These are phyloP conservation scores for Aricia agestis DNA, from an alignment of 1,140 invertebrate genomes.

Conservation along the genomic window DNA sequence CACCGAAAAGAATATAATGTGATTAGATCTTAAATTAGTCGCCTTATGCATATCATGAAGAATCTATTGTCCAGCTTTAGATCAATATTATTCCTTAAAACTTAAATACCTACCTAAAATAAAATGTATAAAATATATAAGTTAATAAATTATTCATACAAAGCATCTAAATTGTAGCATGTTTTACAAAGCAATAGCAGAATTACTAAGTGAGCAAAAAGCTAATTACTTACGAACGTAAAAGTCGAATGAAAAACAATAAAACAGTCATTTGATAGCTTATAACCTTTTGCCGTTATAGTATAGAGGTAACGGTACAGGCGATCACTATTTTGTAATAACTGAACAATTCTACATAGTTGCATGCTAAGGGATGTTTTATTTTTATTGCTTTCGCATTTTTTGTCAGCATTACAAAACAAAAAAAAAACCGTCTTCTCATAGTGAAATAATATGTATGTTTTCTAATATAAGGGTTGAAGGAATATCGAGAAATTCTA, in stretches of 20 bases:
- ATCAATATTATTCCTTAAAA: neutral
- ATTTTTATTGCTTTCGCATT: neutral
- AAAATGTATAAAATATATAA: neutral
- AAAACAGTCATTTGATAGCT: slow-evolving; percentile 7
- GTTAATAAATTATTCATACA: neutral
- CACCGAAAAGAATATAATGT: too few species aligned
- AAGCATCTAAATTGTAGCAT: neutral
- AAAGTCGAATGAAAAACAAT: neutral
- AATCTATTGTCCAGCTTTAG: too few species aligned
- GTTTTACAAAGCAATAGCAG: slow-evolving; percentile 7
- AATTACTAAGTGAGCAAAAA: neutral
- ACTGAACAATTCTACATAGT: slow-evolving; percentile 5
- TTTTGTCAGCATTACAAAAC: neutral
- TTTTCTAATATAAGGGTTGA: too few species aligned
- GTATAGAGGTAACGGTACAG: slow-evolving; percentile 6
- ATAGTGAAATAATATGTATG: too few species aligned
- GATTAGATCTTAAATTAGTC: too few species aligned
- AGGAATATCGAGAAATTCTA: too few species aligned
- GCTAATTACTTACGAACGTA: neutral
- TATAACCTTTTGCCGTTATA: neutral
- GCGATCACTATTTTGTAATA: slow-evolving; percentile 3
- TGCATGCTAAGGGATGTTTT: neutral
- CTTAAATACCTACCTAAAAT: too few species aligned
- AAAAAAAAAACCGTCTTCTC: too few species aligned
- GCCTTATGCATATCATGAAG: too few species aligned